Conservation (phyloP, 2,888 invertebrate species). For the Tetheella fluctuosa region DNA sequence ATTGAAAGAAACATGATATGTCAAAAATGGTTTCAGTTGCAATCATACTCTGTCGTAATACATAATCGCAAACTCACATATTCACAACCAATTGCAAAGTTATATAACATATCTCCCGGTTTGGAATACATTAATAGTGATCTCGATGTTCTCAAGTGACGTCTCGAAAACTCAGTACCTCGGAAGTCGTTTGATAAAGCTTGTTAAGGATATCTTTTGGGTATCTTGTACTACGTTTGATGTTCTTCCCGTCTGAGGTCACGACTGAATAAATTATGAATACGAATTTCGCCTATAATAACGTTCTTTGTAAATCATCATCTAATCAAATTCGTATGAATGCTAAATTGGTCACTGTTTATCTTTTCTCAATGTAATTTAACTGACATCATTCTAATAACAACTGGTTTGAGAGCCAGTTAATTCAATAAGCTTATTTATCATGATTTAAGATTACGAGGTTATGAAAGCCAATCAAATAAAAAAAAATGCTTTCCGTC, state of each 20-base stretch:
- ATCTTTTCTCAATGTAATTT: not conserved
- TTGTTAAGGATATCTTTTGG: not conserved
- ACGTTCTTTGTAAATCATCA: not conserved
- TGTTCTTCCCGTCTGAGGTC: not conserved
- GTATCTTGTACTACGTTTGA: not conserved
- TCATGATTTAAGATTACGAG: too few relatives aligned
- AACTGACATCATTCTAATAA: not conserved
- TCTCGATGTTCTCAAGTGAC: not conserved
- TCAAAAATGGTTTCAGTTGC: too few relatives aligned
- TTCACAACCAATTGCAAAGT: not conserved
- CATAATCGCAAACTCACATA: not conserved
- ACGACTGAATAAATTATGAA: not conserved
- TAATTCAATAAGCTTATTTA: not conserved
- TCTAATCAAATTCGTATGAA: not conserved
- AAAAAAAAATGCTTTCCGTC: too few relatives aligned
- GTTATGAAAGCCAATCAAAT: too few relatives aligned
- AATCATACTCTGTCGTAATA: not conserved
- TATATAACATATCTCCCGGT: not conserved
- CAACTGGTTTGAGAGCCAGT: not conserved
- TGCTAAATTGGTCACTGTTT: too few relatives aligned
- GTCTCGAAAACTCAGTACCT: not conserved
- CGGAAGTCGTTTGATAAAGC: not conserved
- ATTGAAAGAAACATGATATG: too few relatives aligned
- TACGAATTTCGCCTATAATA: not conserved
- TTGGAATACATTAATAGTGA: slow-evolving; percentile 3